Base-by-base conservation (phyloP, 92 coral and sea anemone genomes). In the Diadumene lineata region DNA sequence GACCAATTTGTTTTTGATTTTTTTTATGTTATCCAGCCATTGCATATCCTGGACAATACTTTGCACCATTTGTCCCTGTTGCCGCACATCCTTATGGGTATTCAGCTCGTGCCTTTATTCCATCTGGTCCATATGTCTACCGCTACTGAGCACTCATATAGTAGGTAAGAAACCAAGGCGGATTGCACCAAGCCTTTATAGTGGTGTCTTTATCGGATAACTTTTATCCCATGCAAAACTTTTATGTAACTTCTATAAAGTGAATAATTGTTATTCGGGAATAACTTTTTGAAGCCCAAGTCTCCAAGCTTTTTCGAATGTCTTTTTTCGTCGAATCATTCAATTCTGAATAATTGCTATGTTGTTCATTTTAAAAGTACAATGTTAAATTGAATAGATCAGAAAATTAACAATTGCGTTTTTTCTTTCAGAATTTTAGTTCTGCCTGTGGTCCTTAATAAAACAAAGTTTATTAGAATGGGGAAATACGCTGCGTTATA, bases 71-170 rank as follows among this genome's bases (percentile, higher is more conserved):
- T 33, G 74, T 50, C 57, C 43, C 34, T 56, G 60, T 48, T n/a
- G 74, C 60, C 19, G 61, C 74, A 26, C 58, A 53, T 16, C 74
- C 74, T 18, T 69, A 69, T 28, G 74, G 74, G 48, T 69, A 38
- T 24, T 58, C 28, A 24, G n/a, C 58, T 53, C 58, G 58, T 53
- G 58, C n/a, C 3, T 53, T 3, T 21, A 53, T 53, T 21, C 58
- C 58, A 4, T 53, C 10, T 53, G 58, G 21, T 53, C 58, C 8
- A 2, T 53, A 53, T 53, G 8, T 6, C 2, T 53, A 53, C 58
- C 58, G 19, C 58, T 53, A 53, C 24, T 53, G 19, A 53, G 19
- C 24, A 53, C 4, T 21, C 10, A 53, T 53, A 13, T 53, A 21
- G 19, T 9, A 13, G 18, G 58, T 53, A 53, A 53, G 58, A 13